These are phyloP conservation scores for Paratilapia polleni DNA, from an alignment of 2,113 vertebrate genomes.

Conservation along the genomic window DNA sequence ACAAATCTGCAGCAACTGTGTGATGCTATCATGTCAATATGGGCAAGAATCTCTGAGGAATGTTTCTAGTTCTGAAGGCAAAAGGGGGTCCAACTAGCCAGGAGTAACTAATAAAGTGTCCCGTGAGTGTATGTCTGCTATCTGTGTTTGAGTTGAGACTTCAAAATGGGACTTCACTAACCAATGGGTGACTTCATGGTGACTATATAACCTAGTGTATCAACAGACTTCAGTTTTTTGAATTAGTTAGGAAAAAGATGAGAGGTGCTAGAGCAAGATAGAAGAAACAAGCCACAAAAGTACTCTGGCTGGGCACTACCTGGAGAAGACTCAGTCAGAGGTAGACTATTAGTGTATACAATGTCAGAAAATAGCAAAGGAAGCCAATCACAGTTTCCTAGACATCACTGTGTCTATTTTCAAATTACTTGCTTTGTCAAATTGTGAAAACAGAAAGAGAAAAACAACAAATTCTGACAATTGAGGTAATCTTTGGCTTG, in stretches of 20 bases:
- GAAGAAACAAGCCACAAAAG: neutral
- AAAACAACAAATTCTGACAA: neutral
- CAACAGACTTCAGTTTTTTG: rapidly evolving
- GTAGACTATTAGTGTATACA: neutral
- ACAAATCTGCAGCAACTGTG: neutral
- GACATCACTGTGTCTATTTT: neutral
- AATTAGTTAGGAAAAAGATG: rapidly evolving
- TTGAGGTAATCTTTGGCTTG: neutral
- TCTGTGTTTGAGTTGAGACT: neutral
- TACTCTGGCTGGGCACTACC: neutral
- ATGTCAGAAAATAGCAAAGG: neutral
- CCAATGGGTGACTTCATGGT: neutral
- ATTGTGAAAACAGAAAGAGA: neutral
- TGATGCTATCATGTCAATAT: neutral
- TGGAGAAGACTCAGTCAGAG: neutral
- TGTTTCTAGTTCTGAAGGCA: neutral
- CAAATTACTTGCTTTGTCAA: neutral
- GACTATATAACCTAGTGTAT: neutral
- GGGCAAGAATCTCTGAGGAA: neutral
- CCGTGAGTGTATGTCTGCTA: neutral
- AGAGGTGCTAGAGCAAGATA: neutral
- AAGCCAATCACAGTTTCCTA: neutral
- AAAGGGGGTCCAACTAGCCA: neutral
- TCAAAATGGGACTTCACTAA: neutral
- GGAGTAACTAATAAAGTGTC: neutral